Conservation (phyloP, 1,140 invertebrate species). For the Trinorchestia longiramus region DNA sequence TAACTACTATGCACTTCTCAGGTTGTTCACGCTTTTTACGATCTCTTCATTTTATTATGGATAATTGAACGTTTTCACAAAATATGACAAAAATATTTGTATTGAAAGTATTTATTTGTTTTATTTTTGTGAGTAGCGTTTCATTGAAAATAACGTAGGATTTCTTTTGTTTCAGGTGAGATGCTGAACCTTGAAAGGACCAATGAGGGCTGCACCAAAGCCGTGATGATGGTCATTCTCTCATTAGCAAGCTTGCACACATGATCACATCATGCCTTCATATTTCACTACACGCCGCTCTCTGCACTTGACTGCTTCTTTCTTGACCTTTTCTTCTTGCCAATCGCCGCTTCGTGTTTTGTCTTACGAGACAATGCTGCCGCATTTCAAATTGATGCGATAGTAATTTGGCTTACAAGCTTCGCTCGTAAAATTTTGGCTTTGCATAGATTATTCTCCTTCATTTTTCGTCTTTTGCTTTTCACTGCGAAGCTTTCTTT, state of each 20-base stretch:
- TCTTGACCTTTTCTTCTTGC: neutral
- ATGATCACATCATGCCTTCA: neutral
- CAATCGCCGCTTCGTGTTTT: neutral
- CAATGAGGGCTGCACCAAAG: neutral
- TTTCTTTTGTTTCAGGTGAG: constrained; percentile 29
- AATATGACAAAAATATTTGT: too few relatives aligned
- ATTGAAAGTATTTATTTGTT: too few relatives aligned
- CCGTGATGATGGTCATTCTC: neutral
- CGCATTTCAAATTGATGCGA: neutral
- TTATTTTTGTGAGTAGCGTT: neutral
- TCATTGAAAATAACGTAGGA: neutral
- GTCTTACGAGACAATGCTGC: neutral
- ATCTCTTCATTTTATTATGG: too few relatives aligned
- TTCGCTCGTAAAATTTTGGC: neutral
- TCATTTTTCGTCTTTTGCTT: neutral
- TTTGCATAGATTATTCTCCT: neutral
- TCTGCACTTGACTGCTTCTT: neutral
- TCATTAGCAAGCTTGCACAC: neutral
- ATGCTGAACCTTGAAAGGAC: neutral
- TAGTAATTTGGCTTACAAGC: neutral
- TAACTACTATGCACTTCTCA: too few relatives aligned
- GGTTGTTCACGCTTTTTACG: too few relatives aligned
- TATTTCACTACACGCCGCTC: neutral
- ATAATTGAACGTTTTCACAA: too few relatives aligned
- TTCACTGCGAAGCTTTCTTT: neutral